phyloP scores from a whole-genome alignment of 2,888 invertebrate genomes.

The Lasius platythorax region DNA sequence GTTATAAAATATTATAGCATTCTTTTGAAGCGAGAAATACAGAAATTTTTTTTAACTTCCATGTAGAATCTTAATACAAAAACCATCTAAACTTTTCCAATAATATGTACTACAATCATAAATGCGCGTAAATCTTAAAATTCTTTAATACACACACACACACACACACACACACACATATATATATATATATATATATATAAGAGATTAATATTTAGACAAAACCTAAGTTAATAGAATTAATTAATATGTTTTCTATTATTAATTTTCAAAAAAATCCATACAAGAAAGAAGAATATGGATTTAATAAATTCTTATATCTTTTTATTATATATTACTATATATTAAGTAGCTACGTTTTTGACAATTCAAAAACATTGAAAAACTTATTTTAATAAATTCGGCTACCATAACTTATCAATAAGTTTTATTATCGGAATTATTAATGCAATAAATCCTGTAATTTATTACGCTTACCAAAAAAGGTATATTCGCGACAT shows the following conservation, averaged over 20 bases:
- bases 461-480: slow-evolving; percentile 87
- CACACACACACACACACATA: too few species aligned
- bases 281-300: not conserved
- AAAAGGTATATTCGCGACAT: slow-evolving; percentile 91
- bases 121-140: not conserved
- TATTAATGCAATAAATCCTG: not conserved
- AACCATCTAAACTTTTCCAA: not conserved
- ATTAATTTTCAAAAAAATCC: not conserved
- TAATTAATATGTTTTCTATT: not conserved
- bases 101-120: not conserved
- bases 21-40: too few species aligned
- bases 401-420: not conserved
- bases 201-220: not conserved
- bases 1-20: too few species aligned
- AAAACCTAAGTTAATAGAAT: not conserved
- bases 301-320: not conserved
- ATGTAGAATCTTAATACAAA: not conserved
- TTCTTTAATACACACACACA: not conserved
- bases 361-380: not conserved
- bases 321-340: not conserved
- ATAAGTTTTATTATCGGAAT: not conserved
- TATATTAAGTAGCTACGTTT: not conserved
- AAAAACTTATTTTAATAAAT: not conserved
- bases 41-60: too few species aligned
- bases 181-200: not conserved